Evolutionary conservation across 30 jellyfish, hydroid and myxozoan species (phyloP), one percentile per base, ranked within the genome.

Genomic region (Sanderia malayensis): DNA sequence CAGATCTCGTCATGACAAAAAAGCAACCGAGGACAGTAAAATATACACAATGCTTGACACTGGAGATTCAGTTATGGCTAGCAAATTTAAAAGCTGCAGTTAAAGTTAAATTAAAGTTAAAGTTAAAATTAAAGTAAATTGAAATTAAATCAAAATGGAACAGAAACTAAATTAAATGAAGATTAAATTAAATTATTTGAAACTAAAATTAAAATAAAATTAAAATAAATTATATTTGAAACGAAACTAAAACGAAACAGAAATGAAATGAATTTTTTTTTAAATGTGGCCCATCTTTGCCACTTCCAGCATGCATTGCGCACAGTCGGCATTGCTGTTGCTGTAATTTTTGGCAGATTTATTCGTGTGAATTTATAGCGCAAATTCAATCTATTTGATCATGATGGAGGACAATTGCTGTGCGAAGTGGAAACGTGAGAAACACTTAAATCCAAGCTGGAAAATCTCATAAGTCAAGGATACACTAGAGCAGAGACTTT

Each of bases 11-110:
- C 64, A 82, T 37, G 85, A 73, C 58, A 60, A 72, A 53, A 33
- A 69, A 64, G 57, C 45, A 28, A 47, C 80, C 27, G 53, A 58
- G 44, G 82, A 46, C 31, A 33, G 84, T 57, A 73, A 73, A 28
- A 66, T 79, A 22, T 45, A 15, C 53, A 55, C 21, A 7, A 62
- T 84, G 34, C 69, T 74, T 17, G 89, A 74, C 62, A 19, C 31
- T 17, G 85, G 85, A 31, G 95, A 84, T 61, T 63, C 79, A 4
- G 62, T 84, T 44, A 84, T 78, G 96, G 94, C 96, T 30, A 94
- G 60, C 33, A 78, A 74, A 67, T n/a, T n/a, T n/a, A n/a, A n/a
- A n/a, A n/a, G n/a, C n/a, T n/a, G n/a, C n/a, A 41, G 15, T 41
- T 41, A 15, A 41, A 41, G 15, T 41, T 41, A 15, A 41, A 41